These are phyloP conservation scores for Cheilosia vernalis DNA, from an alignment of 2,888 invertebrate genomes.

Conservation along the genomic window DNA sequence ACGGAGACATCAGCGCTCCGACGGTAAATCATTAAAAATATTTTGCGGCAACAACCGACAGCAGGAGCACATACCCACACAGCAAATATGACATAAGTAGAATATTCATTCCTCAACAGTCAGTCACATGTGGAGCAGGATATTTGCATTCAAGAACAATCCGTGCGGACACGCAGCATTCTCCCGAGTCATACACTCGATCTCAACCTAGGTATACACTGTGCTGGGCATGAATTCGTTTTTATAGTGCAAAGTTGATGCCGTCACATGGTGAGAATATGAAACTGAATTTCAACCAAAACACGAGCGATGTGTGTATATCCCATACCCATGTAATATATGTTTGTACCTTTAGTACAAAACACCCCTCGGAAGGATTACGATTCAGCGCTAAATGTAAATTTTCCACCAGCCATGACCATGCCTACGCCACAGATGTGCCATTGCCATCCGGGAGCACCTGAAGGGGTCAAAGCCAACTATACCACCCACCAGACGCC, in stretches of 20 bases:
- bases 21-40: slow-evolving; percentile 1
- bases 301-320: neutral
- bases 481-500: slow-evolving; percentile 3
- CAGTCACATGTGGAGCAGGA: slow-evolving; percentile 26
- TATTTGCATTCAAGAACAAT: slow-evolving; percentile 35
- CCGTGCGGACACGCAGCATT: slow-evolving; percentile 2
- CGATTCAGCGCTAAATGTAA: slow-evolving; percentile 47
- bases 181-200: neutral
- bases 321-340: neutral
- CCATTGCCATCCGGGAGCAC: slow-evolving; percentile 19
- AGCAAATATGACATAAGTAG: slow-evolving; percentile 8
- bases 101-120: slow-evolving; percentile 6
- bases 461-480: slow-evolving; percentile 40
- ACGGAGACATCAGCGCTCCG: neutral
- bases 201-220: neutral
- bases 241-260: slow-evolving; percentile 38
- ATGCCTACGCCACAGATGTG: slow-evolving; percentile 54
- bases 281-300: slow-evolving; percentile 1
- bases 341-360: neutral
- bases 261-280: slow-evolving; percentile 42
- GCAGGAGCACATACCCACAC: neutral
- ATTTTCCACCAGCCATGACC: slow-evolving; percentile 42
- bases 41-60: neutral
- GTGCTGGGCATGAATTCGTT: slow-evolving; percentile 1
- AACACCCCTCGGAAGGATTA: slow-evolving; percentile 20